Evolutionary conservation across 2,113 vertebrate species (phyloP).

Genomic region (Atractosteus spatula): DNA sequence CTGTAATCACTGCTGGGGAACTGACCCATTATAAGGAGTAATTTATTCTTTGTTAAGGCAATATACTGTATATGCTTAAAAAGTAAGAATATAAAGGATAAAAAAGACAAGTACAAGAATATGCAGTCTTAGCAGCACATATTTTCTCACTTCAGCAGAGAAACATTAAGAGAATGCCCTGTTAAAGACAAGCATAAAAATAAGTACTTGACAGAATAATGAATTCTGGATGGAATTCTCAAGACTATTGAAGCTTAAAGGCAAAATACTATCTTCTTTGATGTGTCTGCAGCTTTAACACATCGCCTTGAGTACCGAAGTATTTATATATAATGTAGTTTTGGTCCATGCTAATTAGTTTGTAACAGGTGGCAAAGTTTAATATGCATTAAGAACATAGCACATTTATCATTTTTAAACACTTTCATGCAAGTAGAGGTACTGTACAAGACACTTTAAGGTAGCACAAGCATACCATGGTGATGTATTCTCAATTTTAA

Average conservation of each 20-base stretch:
- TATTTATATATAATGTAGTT: constrained; percentile 13
- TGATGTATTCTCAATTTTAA: too few species aligned
- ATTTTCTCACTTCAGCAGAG: too few species aligned
- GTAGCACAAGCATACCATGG: too few species aligned
- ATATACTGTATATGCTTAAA: too few species aligned
- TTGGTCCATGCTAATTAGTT: constrained; percentile 29
- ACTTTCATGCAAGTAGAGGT: constrained; percentile 4
- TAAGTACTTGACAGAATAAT: not conserved
- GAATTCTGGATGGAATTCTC: constrained; percentile 13
- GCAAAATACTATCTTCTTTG: constrained; percentile 16
- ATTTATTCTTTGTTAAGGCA: too few species aligned
- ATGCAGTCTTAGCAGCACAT: too few species aligned
- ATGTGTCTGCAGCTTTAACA: constrained; percentile 15
- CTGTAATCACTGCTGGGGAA: too few species aligned
- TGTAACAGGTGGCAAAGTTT: constrained; percentile 25
- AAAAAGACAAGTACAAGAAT: too few species aligned
- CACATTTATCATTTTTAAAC: constrained; percentile 7
- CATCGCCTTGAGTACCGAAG: constrained; percentile 11
- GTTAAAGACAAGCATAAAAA: too few species aligned
- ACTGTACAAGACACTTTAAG: constrained; percentile 5
- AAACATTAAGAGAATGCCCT: too few species aligned
- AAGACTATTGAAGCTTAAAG: constrained; percentile 15
- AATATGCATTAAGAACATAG: constrained; percentile 22
- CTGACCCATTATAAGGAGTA: too few species aligned
- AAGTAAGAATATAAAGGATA: too few species aligned